A percentile compares a stretch with the other conserved stretches of the same genome.
Evolutionary conservation across 2,113 vertebrate genomes (phyloP).

Genomic region (Triplophysa rosa): DNA sequence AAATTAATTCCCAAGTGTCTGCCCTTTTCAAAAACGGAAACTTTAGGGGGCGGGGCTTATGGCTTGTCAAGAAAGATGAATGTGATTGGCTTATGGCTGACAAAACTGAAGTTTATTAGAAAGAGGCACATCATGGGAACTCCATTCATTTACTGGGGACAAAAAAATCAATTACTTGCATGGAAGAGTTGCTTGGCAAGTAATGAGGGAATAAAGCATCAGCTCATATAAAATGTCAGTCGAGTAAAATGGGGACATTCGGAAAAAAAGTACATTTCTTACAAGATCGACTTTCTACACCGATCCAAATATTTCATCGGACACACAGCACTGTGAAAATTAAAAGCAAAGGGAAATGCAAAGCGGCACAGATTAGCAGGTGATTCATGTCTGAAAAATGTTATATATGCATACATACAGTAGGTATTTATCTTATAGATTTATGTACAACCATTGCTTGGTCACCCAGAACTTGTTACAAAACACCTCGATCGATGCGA

Average conservation of each 20-base stretch:
- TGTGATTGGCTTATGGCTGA: conserved; percentile 65
- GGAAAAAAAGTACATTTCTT: conserved; percentile 64
- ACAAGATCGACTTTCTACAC: conserved; percentile 50
- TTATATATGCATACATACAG: conserved; percentile 49
- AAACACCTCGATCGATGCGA: conserved; percentile 73
- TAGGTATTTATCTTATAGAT: conserved; percentile 45
- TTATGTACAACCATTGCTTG: conserved; percentile 78
- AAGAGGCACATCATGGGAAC: conserved; percentile 73
- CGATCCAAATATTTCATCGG: conserved; percentile 62
- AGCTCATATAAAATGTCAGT: conserved; percentile 56
- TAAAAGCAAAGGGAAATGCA: conserved; percentile 66
- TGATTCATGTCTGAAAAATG: conserved; percentile 65
- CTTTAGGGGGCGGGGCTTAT: conserved; percentile 67
- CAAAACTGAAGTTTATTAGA: conserved; percentile 65
- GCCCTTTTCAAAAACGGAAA: conserved; percentile 74
- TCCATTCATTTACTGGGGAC: conserved; percentile 74
- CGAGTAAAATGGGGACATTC: conserved; percentile 54
- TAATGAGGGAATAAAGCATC: conserved; percentile 34
- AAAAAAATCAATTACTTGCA: conserved; percentile 59
- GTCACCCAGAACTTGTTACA: conserved; percentile 75
- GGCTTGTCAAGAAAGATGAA: conserved; percentile 77
- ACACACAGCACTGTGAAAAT: conserved; percentile 62
- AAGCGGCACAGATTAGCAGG: conserved; percentile 66
- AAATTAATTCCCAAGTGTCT: conserved; percentile 72
- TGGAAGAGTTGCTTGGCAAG: conserved; percentile 58